Evolutionary conservation across 1,140 invertebrate genomes (phyloP), one percentile per base, ranked within the genome.

Genomic region (Drosophila tsacasi): DNA sequence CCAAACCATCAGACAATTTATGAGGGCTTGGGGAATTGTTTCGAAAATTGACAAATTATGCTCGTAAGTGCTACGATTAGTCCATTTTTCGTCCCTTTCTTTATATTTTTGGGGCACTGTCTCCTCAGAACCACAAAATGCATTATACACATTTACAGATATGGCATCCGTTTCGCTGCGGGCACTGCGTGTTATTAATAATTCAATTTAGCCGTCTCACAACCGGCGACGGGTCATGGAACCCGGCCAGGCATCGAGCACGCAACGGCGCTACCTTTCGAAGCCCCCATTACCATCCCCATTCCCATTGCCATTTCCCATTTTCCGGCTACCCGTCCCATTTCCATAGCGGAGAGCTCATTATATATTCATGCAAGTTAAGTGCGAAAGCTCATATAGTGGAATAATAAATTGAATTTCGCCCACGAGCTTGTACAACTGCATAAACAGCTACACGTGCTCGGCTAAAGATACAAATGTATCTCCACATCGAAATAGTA

Each of bases 41-140:
- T 89, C 83, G 84, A 89, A 89, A 89, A 89, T 90, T 90, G 84
- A 90, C 84, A 90, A 89, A 89, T 89, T 90, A 90, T 81, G 74
- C 61, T 74, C 78, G 65, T 89, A 90, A 89, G 84, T 90, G 85
- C 78, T 77, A 75, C 85, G 85, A 84, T 89, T 89, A 90, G 81
- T 84, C 63, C 55, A 37, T 25, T 58, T 35, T 57, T 62, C 25
- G 64, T 50, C 49, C 44, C 55, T 60, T 58, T 66, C 19, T 50
- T 40, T n/a, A 15, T 39, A 12, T 65, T 68, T 55, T 76, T 60
- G 61, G 50, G 78, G 66, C 59, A 67, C 37, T 89, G 74, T 72
- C 66, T 76, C 65, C 72, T 25, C 54, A 63, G 42, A 76, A 52
- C 65, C 72, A 81, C 71, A 55, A 62, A 50, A 50, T 60, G 67